phyloP scores from a whole-genome alignment of 2,797 vertebrate genomes.

The Acestrorhynchus altus region DNA sequence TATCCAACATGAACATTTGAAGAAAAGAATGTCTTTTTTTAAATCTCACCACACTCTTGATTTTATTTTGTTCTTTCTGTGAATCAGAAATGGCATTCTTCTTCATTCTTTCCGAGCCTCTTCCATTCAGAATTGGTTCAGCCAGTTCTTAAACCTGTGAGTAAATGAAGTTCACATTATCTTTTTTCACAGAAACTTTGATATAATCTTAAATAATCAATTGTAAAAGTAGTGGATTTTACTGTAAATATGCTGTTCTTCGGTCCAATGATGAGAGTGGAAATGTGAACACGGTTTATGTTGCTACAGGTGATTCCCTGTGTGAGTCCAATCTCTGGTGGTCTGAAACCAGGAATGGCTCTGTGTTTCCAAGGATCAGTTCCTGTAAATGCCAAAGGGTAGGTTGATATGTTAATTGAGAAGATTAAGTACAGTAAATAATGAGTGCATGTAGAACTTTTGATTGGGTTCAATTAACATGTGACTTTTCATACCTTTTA shows the following conservation, averaged over 20 bases:
- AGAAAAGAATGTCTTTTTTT: no score
- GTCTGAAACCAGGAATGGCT: conserved; percentile 31
- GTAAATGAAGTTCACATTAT: background rate
- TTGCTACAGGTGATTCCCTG: conserved; percentile 17
- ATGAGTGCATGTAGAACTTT: no score
- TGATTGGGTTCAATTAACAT: no score
- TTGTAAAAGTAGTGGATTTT: no score
- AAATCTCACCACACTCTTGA: no score
- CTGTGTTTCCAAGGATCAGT: conserved; percentile 33
- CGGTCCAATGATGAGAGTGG: background rate
- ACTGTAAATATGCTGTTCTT: no score
- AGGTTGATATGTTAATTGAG: no score
- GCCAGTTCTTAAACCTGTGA: background rate
- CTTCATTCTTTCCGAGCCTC: background rate
- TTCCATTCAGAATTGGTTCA: background rate
- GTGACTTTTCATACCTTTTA: no score
- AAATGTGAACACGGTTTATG: background rate
- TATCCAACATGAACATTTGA: no score
- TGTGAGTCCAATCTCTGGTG: conserved; percentile 9
- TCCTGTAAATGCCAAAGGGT: background rate
- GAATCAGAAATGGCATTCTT: background rate
- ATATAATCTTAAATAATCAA: no score
- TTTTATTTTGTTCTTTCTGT: background rate
- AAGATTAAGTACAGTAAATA: no score
- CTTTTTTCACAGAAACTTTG: no score